phyloP scores from a whole-genome alignment of 2,113 vertebrate genomes.

The Oreotragus oreotragus region DNA sequence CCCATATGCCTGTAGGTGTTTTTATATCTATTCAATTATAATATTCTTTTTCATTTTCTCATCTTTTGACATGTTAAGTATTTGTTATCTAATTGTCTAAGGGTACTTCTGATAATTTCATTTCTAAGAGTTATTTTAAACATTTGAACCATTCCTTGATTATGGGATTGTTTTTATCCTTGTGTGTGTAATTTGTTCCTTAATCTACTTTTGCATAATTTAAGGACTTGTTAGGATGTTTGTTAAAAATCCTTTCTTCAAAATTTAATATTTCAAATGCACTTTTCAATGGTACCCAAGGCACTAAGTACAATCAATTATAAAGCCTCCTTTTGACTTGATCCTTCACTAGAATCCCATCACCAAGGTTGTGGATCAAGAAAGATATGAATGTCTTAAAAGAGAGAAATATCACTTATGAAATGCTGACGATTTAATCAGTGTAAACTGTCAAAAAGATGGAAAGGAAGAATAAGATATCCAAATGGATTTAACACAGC shows the following conservation, averaged over 20 bases:
- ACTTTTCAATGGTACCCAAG: background rate
- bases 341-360: background rate
- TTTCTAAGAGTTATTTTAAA: constrained; percentile 40
- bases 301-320: background rate
- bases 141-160: background rate
- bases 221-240: background rate
- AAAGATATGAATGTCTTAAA: background rate
- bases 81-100: constrained; percentile 35
- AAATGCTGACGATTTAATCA: background rate
- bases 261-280: background rate
- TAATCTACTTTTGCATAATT: constrained; percentile 54
- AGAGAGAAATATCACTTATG: background rate
- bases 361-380: background rate
- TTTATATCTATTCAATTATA: constrained; percentile 27
- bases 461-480: background rate
- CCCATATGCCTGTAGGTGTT: background rate
- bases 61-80: constrained; percentile 32
- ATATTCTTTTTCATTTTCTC: background rate
- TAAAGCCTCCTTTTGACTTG: background rate
- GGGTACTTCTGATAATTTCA: constrained; percentile 11
- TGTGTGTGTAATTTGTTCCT: background rate
- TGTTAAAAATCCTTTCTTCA: constrained; percentile 26
- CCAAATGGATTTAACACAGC: background rate
- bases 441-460: background rate
- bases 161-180: background rate